Percentiles rank a stretch among this genome's conserved stretches.
phyloP scores from a whole-genome alignment of 2,113 vertebrate species.

The Engraulis encrasicolus region DNA sequence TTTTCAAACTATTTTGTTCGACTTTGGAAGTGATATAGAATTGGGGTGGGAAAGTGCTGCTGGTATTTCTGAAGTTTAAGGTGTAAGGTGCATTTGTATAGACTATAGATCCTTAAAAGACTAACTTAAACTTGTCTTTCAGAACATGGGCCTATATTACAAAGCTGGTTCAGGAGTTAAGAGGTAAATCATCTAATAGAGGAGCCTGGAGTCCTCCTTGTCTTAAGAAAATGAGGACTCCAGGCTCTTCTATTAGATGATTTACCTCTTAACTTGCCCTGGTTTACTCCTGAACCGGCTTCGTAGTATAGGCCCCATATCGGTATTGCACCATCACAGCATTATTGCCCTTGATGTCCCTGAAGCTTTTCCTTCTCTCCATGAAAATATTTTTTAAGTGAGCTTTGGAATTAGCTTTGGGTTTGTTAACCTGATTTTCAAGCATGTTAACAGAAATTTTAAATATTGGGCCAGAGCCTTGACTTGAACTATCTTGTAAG shows the following conservation, averaged over 20 bases:
- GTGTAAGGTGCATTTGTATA: not conserved
- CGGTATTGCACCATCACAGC: not conserved
- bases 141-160: too few relatives aligned
- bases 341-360: not conserved
- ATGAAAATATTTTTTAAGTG: not conserved
- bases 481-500: not conserved
- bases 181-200: too few relatives aligned
- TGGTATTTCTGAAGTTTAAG: constrained; percentile 26
- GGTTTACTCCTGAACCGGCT: too few relatives aligned
- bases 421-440: not conserved
- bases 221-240: too few relatives aligned
- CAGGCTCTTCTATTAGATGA: too few relatives aligned
- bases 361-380: not conserved
- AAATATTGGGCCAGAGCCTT: not conserved
- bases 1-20: constrained; percentile 1
- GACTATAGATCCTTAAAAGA: not conserved
- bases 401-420: not conserved
- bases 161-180: too few relatives aligned
- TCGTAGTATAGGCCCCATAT: too few relatives aligned
- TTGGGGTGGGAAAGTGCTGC: constrained; percentile 57
- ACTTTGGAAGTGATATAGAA: constrained; percentile 56
- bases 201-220: too few relatives aligned
- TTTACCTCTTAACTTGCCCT: too few relatives aligned
- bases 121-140: not conserved
- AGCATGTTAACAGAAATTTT: not conserved